Conservation (phyloP, 2,888 invertebrate genomes). For the Drosophila falleni region DNA sequence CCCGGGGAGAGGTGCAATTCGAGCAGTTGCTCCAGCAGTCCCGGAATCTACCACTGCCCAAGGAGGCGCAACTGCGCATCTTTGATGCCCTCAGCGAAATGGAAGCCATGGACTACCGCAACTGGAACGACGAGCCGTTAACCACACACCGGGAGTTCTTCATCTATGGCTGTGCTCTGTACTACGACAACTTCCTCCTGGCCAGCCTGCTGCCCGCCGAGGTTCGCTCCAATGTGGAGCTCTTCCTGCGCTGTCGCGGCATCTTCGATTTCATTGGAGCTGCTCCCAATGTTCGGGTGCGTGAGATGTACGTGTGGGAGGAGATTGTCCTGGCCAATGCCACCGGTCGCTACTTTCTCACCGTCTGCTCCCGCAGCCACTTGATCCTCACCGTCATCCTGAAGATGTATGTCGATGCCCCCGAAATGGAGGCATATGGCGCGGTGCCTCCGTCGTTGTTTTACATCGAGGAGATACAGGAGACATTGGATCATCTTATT, state of each 20-base stretch:
- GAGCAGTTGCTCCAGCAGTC: conserved; percentile 89
- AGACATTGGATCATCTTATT: conserved; percentile 91
- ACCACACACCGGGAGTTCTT: conserved; percentile 86
- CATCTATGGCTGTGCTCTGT: conserved; percentile 86
- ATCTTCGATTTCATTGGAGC: conserved; percentile 89
- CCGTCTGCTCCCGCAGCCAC: conserved; percentile 90
- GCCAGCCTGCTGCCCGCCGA: conserved; percentile 91
- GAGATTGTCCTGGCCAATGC: conserved; percentile 86
- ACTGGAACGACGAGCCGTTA: conserved; percentile 91
- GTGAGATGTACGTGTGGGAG: conserved; percentile 91
- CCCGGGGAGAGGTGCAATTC: conserved; percentile 84
- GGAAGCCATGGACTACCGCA: conserved; percentile 96
- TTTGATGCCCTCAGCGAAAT: conserved; percentile 95
- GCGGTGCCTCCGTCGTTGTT: conserved; percentile 86
- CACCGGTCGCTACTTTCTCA: conserved; percentile 88
- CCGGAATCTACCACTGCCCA: conserved; percentile 89
- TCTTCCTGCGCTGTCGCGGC: conserved; percentile 91
- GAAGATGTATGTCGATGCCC: conserved; percentile 81
- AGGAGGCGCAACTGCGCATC: conserved; percentile 92
- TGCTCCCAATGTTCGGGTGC: conserved; percentile 89
- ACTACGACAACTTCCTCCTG: conserved; percentile 87
- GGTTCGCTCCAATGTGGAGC: conserved; percentile 91
- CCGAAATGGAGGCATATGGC: conserved; percentile 65
- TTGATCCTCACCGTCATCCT: conserved; percentile 90
- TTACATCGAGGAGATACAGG: conserved; percentile 96